phyloP scores from a whole-genome alignment of 2,888 invertebrate genomes.

The Lucinisca nassula region DNA sequence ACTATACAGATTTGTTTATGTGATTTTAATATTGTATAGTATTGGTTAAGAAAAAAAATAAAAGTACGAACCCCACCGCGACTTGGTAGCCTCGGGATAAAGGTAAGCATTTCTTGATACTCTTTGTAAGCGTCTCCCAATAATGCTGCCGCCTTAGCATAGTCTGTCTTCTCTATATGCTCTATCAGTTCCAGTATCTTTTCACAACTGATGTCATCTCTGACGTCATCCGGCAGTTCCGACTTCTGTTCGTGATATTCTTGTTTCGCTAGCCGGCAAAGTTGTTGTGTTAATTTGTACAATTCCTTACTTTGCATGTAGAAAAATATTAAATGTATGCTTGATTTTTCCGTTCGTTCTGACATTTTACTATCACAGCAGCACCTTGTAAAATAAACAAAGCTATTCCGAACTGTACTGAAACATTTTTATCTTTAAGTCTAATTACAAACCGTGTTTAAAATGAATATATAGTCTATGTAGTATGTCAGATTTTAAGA shows the following conservation, averaged over 20 bases:
- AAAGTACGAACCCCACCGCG: neutral
- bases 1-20: too few relatives aligned
- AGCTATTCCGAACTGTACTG: too few relatives aligned
- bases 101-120: conserved; percentile 61
- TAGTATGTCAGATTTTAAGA: too few relatives aligned
- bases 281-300: conserved; percentile 53
- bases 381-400: too few relatives aligned
- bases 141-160: conserved; percentile 49
- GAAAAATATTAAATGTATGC: conserved; percentile 59
- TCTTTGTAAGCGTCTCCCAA: conserved; percentile 62
- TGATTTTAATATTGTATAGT: too few relatives aligned
- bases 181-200: conserved; percentile 58
- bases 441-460: too few relatives aligned
- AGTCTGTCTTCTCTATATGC: conserved; percentile 52
- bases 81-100: conserved; percentile 13
- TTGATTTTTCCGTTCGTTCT: conserved; percentile 32
- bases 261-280: conserved; percentile 63
- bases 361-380: too few relatives aligned
- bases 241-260: conserved; percentile 43
- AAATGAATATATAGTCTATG: too few relatives aligned
- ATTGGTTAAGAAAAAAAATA: too few relatives aligned
- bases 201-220: conserved; percentile 52
- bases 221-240: conserved; percentile 47
- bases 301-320: conserved; percentile 68
- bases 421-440: too few relatives aligned